These are phyloP conservation scores for Eublepharis macularius DNA, from an alignment of 2,113 vertebrate species.

Conservation along the genomic window DNA sequence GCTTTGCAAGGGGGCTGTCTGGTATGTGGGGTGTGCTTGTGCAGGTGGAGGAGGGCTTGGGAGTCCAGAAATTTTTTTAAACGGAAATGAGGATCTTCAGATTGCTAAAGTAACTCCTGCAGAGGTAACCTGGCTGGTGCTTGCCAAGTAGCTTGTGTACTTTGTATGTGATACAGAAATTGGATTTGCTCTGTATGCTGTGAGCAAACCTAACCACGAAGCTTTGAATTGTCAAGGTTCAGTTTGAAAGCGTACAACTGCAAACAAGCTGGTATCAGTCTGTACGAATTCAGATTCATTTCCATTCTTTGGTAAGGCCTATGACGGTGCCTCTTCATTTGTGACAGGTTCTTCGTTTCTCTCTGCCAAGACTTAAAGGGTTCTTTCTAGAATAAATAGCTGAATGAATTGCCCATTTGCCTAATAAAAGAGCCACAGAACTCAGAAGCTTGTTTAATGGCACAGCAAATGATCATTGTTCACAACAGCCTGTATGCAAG, in stretches of 20 bases:
- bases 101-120: too few relatives aligned
- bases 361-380: not conserved
- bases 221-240: not conserved
- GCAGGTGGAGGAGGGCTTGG: too few relatives aligned
- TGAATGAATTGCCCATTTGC: slow-evolving; percentile 10
- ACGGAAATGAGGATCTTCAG: too few relatives aligned
- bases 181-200: not conserved
- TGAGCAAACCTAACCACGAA: not conserved
- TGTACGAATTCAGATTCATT: not conserved
- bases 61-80: too few relatives aligned
- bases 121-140: not conserved
- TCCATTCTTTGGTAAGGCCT: not conserved
- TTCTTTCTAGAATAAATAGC: not conserved
- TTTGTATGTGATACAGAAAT: not conserved
- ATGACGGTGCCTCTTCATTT: not conserved
- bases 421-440: slow-evolving; percentile 2
- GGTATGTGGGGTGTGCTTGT: too few relatives aligned
- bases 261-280: not conserved
- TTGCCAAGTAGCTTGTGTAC: not conserved
- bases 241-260: not conserved
- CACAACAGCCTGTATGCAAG: not conserved
- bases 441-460: not conserved
- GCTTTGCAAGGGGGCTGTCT: too few relatives aligned
- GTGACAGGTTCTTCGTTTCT: not conserved
- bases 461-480: not conserved